phyloP scores from a whole-genome alignment of 2,797 vertebrate species.

The Uromys caudimaculatus region DNA sequence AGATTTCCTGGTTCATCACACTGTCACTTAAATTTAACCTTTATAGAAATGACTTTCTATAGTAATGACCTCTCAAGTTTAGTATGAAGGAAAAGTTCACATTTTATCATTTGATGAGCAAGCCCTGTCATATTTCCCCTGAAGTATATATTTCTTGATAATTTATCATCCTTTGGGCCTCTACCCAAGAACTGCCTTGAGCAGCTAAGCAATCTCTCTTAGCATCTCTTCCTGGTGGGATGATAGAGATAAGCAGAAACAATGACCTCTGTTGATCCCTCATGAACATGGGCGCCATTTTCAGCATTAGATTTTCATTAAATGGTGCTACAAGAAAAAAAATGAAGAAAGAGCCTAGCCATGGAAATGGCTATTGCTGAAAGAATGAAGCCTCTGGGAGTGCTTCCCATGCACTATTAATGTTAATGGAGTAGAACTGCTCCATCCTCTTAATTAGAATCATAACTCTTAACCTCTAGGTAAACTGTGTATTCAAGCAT shows the following conservation, averaged over 20 bases:
- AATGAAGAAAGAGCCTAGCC: conserved; percentile 59
- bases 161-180: neutral
- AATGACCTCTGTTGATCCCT: conserved; percentile 42
- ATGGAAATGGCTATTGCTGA: conserved; percentile 62
- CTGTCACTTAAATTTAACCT: conserved; percentile 37
- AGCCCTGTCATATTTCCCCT: neutral
- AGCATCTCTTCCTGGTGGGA: neutral
- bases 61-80: conserved; percentile 28
- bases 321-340: conserved; percentile 58
- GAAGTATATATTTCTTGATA: neutral
- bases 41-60: neutral
- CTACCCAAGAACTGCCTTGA: neutral
- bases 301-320: conserved; percentile 73
- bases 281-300: conserved; percentile 51
- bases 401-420: conserved; percentile 78
- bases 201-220: conserved; percentile 61
- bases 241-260: conserved; percentile 56
- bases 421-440: conserved; percentile 79
- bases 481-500: conserved; percentile 77
- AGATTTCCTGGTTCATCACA: neutral
- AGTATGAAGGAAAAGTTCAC: conserved; percentile 42
- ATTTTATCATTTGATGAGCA: conserved; percentile 14
- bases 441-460: conserved; percentile 79
- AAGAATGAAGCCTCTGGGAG: conserved; percentile 76
- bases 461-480: conserved; percentile 81